A percentile compares a stretch with the other conserved stretches of the same genome.
phyloP scores from a whole-genome alignment of 2,888 invertebrate species.

The Scelioninae gen. 1 region DNA sequence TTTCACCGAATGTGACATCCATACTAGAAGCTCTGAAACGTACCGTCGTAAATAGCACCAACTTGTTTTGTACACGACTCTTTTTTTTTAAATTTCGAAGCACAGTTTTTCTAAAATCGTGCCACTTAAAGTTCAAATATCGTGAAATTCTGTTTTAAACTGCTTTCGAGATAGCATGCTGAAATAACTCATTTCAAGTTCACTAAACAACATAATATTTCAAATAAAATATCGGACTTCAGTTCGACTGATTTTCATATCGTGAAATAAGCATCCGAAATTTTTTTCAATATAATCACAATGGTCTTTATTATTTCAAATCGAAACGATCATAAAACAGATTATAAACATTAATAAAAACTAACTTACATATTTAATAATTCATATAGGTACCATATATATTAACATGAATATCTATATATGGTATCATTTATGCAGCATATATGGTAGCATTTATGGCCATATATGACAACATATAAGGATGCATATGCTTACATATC shows the following conservation, averaged over 20 bases:
- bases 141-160: slow-evolving; percentile 17
- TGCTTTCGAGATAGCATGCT: slow-evolving; percentile 12
- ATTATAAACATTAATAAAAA: too few species aligned
- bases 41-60: neutral
- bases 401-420: too few species aligned
- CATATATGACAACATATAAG: too few species aligned
- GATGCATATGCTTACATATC: too few species aligned
- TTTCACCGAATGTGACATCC: slow-evolving; percentile 4
- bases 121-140: slow-evolving; percentile 25
- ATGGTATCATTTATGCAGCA: too few species aligned
- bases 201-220: neutral
- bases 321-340: too few species aligned
- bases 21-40: neutral
- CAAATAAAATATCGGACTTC: neutral
- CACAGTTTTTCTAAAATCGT: slow-evolving; percentile 17
- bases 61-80: neutral
- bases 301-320: too few species aligned
- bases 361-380: too few species aligned
- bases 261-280: neutral
- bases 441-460: too few species aligned
- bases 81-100: slow-evolving; percentile 24
- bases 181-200: slow-evolving; percentile 2
- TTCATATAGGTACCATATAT: too few species aligned
- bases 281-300: too few species aligned
- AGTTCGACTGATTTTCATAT: neutral